Evolutionary conservation across 2,113 vertebrate species (phyloP).

Genomic region (Rhabdornis inornatus): DNA sequence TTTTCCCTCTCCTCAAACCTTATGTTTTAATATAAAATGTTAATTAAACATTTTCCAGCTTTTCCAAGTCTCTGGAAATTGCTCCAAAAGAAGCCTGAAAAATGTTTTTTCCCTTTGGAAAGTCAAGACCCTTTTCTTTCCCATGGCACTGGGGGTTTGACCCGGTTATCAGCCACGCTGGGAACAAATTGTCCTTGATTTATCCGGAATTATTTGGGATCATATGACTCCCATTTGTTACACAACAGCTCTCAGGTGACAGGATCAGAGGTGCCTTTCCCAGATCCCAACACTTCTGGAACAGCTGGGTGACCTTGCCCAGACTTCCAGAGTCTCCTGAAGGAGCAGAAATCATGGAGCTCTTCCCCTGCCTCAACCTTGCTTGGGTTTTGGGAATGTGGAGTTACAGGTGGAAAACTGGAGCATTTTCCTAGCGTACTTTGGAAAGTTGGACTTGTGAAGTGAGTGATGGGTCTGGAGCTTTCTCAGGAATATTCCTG

Average conservation of each 20-base stretch:
- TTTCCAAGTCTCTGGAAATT: accelerated
- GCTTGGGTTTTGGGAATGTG: background rate
- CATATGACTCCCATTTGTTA: background rate
- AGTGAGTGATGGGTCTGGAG: background rate
- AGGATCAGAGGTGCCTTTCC: background rate
- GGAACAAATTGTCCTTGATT: background rate
- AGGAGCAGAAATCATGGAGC: background rate
- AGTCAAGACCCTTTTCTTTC: background rate
- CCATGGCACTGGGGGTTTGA: background rate
- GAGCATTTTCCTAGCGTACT: background rate
- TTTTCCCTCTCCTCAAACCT: background rate
- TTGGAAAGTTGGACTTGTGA: background rate
- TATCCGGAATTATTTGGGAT: background rate
- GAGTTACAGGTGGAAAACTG: accelerated
- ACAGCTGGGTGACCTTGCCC: background rate
- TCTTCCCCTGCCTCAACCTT: background rate
- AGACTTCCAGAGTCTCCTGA: background rate
- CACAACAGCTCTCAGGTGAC: background rate
- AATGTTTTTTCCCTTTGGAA: background rate
- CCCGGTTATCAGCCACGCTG: background rate
- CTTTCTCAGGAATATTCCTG: background rate
- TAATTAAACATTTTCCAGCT: background rate
- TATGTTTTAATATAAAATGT: accelerated
- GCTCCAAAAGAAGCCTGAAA: background rate
- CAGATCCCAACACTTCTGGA: background rate